Base-by-base conservation (phyloP, 2,888 invertebrate species). In the Galeopsomyia nigrocyanea region DNA sequence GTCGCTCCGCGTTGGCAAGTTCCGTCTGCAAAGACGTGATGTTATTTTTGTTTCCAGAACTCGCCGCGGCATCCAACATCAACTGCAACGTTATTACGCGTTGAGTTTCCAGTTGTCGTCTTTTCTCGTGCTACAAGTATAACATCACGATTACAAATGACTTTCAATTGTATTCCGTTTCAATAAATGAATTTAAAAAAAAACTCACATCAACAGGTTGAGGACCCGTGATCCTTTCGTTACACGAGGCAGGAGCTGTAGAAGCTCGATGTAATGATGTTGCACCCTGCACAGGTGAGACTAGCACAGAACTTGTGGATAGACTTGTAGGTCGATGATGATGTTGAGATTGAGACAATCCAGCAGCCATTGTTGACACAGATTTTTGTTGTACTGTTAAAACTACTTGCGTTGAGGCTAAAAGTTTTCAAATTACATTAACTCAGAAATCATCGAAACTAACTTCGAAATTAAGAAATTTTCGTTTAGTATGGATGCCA, bases 201-300 rank as follows among this genome's bases (percentile, higher is more conserved):
- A 57, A 82, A 91, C 93, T 93, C 88, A 96, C 96, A 88, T 96
- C 95, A 78, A 96, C 96, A 56, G 95, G 95, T 79, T 94, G 92
- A 0, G 95, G 95, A 58, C 93, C 93, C 21, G 95, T 95, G 82
- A 95, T 95, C 64, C 93, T 91, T 79, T 90, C 88, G 81, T 89
- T 87, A 80, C 92, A 86, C 80, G 91, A 87, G 49, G 83, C 82
- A 71, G 85, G 83, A 46, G 84, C 82, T 46, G 85, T 84, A 26
- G 85, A 82, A 10, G 82, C 82, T 57, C 86, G 79, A 66, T 87
- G 86, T 69, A 87, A 81, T n/a, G 87, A 86, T 55, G 86, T 85
- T 49, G 84, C 81, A 39, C 84, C 81, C 71, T 83, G 82, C 39
- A 82, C 80, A 65, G 84, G 83, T 47, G 86, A 84, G 16, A 82